These are phyloP conservation scores for Macrosteles quadrilineatus DNA, from an alignment of 1,140 invertebrate species.

Conservation along the genomic window DNA sequence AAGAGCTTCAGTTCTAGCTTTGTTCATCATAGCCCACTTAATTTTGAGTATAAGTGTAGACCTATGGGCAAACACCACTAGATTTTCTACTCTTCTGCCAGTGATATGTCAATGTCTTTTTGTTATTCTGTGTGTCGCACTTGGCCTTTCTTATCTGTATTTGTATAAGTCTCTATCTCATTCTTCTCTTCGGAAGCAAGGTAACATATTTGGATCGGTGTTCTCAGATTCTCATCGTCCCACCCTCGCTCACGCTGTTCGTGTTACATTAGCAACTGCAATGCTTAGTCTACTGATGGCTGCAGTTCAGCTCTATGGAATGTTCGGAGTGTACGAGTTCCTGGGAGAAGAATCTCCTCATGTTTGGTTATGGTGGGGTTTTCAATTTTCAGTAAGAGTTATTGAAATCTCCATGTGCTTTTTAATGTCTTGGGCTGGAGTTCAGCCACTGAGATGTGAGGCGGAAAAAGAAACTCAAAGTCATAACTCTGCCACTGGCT, in stretches of 20 bases:
- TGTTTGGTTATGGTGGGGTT: constrained; percentile 87
- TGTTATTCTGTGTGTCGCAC: constrained; percentile 72
- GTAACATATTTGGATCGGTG: constrained; percentile 48
- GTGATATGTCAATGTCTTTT: constrained; percentile 81
- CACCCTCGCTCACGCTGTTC: constrained; percentile 66
- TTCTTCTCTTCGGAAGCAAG: constrained; percentile 50
- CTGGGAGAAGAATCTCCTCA: constrained; percentile 53
- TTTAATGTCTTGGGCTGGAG: constrained; percentile 77
- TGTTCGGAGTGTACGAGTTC: constrained; percentile 67
- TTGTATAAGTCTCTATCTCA: constrained; percentile 62
- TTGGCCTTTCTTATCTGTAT: constrained; percentile 82
- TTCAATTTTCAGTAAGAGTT: constrained; percentile 78
- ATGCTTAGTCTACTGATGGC: constrained; percentile 80
- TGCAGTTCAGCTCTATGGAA: constrained; percentile 78
- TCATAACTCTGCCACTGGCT: constrained; percentile 53
- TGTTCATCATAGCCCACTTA: constrained; percentile 75
- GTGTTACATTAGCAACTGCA: constrained; percentile 82
- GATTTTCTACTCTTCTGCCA: constrained; percentile 61
- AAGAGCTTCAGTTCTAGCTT: constrained; percentile 64
- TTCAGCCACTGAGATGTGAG: constrained; percentile 50
- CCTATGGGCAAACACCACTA: constrained; percentile 61
- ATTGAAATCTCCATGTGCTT: constrained; percentile 82
- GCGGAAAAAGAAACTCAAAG: constrained; percentile 52
- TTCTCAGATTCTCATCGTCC: constrained; percentile 51
- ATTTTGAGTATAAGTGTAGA: constrained; percentile 76